Conservation (phyloP, 2,888 invertebrate genomes). For the Rhopalosiphum nymphaeae region DNA sequence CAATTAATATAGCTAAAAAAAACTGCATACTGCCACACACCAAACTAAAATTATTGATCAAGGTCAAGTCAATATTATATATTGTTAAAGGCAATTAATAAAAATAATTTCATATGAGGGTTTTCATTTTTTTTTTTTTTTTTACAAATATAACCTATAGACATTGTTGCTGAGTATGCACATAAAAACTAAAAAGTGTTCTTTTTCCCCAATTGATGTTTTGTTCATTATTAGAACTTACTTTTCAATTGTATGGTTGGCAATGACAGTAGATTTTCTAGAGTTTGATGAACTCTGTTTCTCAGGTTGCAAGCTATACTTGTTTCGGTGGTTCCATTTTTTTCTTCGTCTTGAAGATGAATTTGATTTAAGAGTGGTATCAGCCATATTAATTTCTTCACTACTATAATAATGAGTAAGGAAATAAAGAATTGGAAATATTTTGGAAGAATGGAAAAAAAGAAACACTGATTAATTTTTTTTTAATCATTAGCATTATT, state of each 20-base stretch:
- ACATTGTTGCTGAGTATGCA: conserved; percentile 27
- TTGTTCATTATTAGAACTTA: conserved; percentile 56
- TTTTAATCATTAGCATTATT: conserved; percentile 60
- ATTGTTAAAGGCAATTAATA: conserved; percentile 53
- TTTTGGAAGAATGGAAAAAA: conserved; percentile 61
- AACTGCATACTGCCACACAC: conserved; percentile 58
- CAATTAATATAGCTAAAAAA: conserved; percentile 51
- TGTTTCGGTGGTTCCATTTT: conserved; percentile 64
- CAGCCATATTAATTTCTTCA: conserved; percentile 62
- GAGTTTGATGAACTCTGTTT: conserved; percentile 58
- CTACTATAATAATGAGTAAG: conserved; percentile 62
- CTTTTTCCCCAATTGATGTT: conserved; percentile 60
- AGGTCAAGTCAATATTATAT: conserved; percentile 64
- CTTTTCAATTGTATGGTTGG: conserved; percentile 63
- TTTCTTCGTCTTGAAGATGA: conserved; percentile 56
- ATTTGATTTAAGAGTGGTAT: conserved; percentile 51
- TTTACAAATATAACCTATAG: conserved; percentile 27
- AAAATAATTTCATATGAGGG: conserved; percentile 8
- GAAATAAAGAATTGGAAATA: conserved; percentile 53
- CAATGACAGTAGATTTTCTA: conserved; percentile 64
- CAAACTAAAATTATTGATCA: conserved; percentile 61
- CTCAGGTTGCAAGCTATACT: conserved; percentile 60
- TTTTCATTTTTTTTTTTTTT: conserved; percentile 33
- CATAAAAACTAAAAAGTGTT: conserved; percentile 64
- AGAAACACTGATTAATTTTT: conserved; percentile 64